phyloP scores from a whole-genome alignment of 2,797 vertebrate species.

The Setipinna tenuifilis region DNA sequence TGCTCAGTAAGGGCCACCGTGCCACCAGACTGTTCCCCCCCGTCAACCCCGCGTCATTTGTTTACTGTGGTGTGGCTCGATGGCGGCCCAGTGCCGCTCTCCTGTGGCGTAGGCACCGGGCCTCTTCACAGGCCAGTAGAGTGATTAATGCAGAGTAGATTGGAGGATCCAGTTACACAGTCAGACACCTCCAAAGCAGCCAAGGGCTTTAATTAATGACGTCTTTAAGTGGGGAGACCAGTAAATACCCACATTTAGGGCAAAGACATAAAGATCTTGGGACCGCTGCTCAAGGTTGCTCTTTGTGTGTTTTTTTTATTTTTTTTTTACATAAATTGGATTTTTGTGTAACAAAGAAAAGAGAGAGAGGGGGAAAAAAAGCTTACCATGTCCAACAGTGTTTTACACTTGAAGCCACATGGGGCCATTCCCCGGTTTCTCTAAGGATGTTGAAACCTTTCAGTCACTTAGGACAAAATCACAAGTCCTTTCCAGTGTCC shows the following conservation, averaged over 20 bases:
- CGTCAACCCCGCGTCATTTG: constrained; percentile 55
- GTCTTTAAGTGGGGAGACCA: constrained; percentile 75
- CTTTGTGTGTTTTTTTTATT: not conserved
- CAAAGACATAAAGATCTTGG: constrained; percentile 47
- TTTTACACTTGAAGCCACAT: constrained; percentile 3
- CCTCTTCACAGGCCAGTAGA: constrained; percentile 64
- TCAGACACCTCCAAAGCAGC: constrained; percentile 84
- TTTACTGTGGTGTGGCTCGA: constrained; percentile 59
- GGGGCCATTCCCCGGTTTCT: not conserved
- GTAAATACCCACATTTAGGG: constrained; percentile 62
- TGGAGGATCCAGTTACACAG: constrained; percentile 82
- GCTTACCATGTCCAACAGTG: not conserved
- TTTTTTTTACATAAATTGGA: not conserved
- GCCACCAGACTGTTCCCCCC: constrained; percentile 10
- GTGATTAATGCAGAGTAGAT: constrained; percentile 88
- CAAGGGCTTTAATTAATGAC: constrained; percentile 89
- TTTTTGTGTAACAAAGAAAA: not conserved
- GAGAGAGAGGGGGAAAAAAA: not conserved
- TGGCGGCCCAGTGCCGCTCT: not conserved
- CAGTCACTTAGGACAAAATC: constrained; percentile 4
- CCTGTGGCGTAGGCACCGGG: not conserved
- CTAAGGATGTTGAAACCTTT: constrained; percentile 6
- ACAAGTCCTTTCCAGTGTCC: constrained; percentile 10
- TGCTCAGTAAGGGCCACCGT: not conserved
- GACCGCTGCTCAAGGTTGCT: constrained; percentile 25